Evolutionary conservation across 2,888 invertebrate genomes (phyloP), one percentile per base, ranked within the genome.

Genomic region (Drosophila niveifrons): DNA sequence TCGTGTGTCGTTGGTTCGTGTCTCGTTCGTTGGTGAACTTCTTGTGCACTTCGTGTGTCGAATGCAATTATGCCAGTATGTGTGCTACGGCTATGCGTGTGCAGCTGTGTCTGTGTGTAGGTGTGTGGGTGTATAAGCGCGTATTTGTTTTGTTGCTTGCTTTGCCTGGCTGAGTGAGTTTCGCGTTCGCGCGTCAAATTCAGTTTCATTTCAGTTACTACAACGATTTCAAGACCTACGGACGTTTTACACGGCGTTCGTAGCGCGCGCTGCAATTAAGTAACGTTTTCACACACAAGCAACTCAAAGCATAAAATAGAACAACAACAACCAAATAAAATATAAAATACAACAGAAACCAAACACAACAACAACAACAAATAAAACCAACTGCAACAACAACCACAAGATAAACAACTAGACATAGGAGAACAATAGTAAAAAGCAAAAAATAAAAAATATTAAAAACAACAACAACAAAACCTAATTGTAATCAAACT

Each of bases 181-280:
- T 79, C 53, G 62, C 69, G 82, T 79, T 79, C 79, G 80, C 84
- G 72, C 82, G 82, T 85, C 82, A 75, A 77, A 74, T 73, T 84
- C 79, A 82, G 88, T 75, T 78, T 71, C 58, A 65, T 66, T 72
- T 80, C 78, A 90, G 88, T 88, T 84, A 90, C 85, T 85, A 82
- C 85, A 82, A 89, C 90, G 90, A 89, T 82, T 88, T 87, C 75
- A 80, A 90, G 72, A 81, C 79, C 88, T 79, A 76, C 83, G 82
- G 88, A 90, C 85, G 89, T 78, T 74, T 50, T 63, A 67, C 66
- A 72, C 78, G 75, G 74, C 82, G 78, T 75, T 80, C 66, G 80
- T 79, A 67, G 82, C 88, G 80, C 82, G 82, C 82, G 82, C 82
- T 74, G 64, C 69, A 84, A 76, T 85, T 85, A 75, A 83, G 87